Percentiles rank a stretch among this genome's conserved stretches.
Evolutionary conservation across 35 echinoderm and acorn worm genomes (phyloP).

Genomic region (Lytechinus variegatus): DNA sequence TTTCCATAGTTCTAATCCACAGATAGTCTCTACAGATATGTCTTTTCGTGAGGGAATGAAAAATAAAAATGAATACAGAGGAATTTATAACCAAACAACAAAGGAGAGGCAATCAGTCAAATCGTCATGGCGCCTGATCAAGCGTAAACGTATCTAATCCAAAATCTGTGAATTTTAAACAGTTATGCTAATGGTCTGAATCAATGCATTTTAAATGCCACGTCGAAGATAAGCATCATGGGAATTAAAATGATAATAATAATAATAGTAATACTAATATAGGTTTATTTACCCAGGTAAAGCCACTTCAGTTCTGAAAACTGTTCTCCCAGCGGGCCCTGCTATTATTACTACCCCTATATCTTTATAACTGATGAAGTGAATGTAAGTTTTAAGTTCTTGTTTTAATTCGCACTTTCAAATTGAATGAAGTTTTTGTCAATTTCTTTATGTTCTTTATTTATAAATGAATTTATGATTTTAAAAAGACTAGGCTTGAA

Average conservation of each 20-base stretch:
- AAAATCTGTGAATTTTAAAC: background rate
- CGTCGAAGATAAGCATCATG: background rate
- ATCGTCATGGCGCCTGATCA: background rate
- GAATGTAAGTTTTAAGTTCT: background rate
- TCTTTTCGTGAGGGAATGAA: background rate
- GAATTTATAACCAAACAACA: background rate
- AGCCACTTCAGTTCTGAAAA: no score
- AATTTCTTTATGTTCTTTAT: no score
- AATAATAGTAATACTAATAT: no score
- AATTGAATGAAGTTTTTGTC: background rate
- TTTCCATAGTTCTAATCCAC: no score
- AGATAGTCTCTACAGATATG: no score
- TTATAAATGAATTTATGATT: no score
- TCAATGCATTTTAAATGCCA: background rate
- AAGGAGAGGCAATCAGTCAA: background rate
- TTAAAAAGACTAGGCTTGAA: no score
- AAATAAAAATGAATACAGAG: background rate
- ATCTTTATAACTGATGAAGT: background rate
- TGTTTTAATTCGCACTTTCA: background rate
- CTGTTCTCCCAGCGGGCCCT: no score
- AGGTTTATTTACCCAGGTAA: no score
- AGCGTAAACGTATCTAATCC: background rate
- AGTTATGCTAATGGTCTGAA: background rate
- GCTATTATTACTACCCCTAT: no score
- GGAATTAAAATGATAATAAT: background rate